Percentiles rank a stretch among this genome's conserved stretches.
Conservation (phyloP, 2,888 invertebrate species). For the Latrodectus elegans region DNA sequence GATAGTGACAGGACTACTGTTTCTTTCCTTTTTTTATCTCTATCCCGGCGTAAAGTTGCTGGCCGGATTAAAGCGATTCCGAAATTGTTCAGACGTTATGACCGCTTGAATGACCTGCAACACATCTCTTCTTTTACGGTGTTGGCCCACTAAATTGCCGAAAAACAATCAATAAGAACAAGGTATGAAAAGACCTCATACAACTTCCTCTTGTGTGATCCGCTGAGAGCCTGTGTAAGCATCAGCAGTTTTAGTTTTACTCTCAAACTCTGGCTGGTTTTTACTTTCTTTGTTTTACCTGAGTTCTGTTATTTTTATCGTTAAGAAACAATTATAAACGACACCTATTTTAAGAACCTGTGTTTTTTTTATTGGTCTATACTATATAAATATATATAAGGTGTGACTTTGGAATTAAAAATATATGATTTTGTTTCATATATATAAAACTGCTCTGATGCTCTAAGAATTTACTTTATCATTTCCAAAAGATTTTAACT, state of each 20-base stretch:
- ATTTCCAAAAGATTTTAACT: no score
- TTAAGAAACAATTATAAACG: background rate
- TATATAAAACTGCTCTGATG: no score
- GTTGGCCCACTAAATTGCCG: slow-evolving; percentile 28
- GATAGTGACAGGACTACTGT: background rate
- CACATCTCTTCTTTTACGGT: slow-evolving; percentile 16
- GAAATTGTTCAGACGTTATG: slow-evolving; percentile 57
- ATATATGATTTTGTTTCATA: no score
- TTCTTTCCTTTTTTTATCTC: slow-evolving; percentile 6
- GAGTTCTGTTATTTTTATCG: background rate
- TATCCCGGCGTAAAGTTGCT: slow-evolving; percentile 32
- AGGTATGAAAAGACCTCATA: slow-evolving; percentile 25
- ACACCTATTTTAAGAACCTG: no score
- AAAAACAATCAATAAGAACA: slow-evolving; percentile 43
- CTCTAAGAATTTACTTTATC: no score
- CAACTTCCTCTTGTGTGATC: slow-evolving; percentile 10
- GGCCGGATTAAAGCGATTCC: slow-evolving; percentile 53
- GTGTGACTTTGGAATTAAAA: no score
- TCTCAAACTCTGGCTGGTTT: background rate
- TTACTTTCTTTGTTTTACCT: background rate
- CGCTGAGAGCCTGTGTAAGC: background rate
- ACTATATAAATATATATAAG: no score
- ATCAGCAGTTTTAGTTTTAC: background rate
- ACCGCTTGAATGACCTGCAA: slow-evolving; percentile 17
- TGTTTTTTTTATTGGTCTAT: no score